phyloP scores from a whole-genome alignment of 1,140 invertebrate genomes.

The Cherax destructor region DNA sequence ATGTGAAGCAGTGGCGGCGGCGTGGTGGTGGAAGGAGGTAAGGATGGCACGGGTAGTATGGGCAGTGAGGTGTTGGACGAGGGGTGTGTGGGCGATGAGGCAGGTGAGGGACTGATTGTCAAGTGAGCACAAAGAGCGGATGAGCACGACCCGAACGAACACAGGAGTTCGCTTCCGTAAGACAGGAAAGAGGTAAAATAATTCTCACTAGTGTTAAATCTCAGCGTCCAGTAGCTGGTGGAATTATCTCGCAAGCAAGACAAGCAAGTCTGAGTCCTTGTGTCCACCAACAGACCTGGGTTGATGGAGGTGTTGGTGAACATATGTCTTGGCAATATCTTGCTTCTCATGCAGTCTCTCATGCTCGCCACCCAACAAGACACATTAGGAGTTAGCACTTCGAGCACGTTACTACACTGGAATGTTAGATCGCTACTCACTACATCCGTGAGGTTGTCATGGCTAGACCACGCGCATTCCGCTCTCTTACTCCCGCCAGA shows the following conservation, averaged over 20 bases:
- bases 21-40: background rate
- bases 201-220: conserved; percentile 32
- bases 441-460: background rate
- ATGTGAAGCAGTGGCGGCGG: conserved; percentile 22
- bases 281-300: background rate
- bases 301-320: background rate
- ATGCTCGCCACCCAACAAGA: conserved; percentile 46
- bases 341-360: conserved; percentile 35
- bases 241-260: conserved; percentile 39
- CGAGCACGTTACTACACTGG: conserved; percentile 49
- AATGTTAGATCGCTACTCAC: conserved; percentile 18
- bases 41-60: conserved; percentile 44
- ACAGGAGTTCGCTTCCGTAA: conserved; percentile 51
- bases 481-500: background rate
- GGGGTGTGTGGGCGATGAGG: background rate
- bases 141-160: conserved; percentile 53
- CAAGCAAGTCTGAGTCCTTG: conserved; percentile 17
- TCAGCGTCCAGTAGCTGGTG: conserved; percentile 35
- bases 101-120: background rate
- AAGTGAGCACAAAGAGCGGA: conserved; percentile 40
- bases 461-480: background rate
- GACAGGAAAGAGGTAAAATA: conserved; percentile 13
- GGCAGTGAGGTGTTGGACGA: conserved; percentile 34
- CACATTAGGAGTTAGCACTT: conserved; percentile 1
- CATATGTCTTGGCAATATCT: background rate